A percentile compares a stretch with the other conserved stretches of the same genome.
phyloP scores from a whole-genome alignment of 2,113 vertebrate genomes.

The Etia nguti region DNA sequence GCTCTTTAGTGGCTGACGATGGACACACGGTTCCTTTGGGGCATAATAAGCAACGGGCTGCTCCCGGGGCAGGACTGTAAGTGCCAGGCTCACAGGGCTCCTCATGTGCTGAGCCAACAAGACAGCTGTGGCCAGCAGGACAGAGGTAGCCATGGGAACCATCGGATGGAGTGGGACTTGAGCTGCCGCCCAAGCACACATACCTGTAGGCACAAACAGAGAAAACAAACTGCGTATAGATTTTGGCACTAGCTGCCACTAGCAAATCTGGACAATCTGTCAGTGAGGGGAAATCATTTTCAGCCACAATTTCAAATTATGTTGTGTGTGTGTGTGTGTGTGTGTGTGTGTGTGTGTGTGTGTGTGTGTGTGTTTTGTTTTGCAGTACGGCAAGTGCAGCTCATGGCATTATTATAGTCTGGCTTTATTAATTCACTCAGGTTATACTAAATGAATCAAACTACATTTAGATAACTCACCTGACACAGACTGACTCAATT shows the following conservation, averaged over 20 bases:
- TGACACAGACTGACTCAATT: neutral
- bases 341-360: neutral
- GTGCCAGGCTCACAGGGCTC: slow-evolving; percentile 83
- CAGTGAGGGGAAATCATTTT: neutral
- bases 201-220: slow-evolving; percentile 69
- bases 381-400: neutral
- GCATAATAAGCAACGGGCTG: slow-evolving; percentile 75
- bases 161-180: slow-evolving; percentile 72
- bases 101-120: slow-evolving; percentile 72
- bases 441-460: neutral
- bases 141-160: slow-evolving; percentile 79
- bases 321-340: neutral
- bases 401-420: neutral
- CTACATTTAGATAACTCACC: neutral
- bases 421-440: neutral
- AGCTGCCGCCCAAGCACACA: slow-evolving; percentile 81
- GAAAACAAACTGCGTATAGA: neutral
- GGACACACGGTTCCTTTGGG: slow-evolving; percentile 76
- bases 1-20: slow-evolving; percentile 68
- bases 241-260: neutral
- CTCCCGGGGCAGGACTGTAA: slow-evolving; percentile 77
- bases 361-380: neutral
- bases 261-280: neutral
- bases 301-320: neutral
- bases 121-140: slow-evolving; percentile 81